These are phyloP conservation scores for Drosophila athabasca DNA, from an alignment of 1,140 invertebrate genomes.

Conservation along the genomic window DNA sequence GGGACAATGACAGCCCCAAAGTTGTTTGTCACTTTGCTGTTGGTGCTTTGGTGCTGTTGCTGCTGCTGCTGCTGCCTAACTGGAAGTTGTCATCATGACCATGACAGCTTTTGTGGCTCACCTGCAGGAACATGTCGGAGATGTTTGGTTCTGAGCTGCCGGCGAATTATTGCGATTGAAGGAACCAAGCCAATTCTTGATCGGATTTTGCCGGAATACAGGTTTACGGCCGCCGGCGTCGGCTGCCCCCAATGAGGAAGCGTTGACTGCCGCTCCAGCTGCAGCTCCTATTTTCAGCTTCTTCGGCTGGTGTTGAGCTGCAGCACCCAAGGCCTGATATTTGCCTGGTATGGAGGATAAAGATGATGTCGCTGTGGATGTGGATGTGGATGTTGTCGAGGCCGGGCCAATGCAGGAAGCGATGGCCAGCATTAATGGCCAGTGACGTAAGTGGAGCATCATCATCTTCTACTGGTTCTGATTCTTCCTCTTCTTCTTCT, in stretches of 20 bases:
- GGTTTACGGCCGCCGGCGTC: conserved; percentile 59
- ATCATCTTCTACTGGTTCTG: conserved; percentile 63
- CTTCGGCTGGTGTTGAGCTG: conserved; percentile 66
- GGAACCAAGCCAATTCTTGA: conserved; percentile 83
- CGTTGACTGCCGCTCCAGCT: conserved; percentile 15
- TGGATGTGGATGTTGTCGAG: conserved; percentile 16
- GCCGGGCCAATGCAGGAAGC: conserved; percentile 68
- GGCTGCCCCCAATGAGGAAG: conserved; percentile 28
- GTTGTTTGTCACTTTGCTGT: conserved; percentile 42
- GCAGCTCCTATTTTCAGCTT: conserved; percentile 59
- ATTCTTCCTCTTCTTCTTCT: too few relatives aligned
- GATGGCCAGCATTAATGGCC: conserved; percentile 72
- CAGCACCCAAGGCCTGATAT: conserved; percentile 75
- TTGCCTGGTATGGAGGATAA: conserved; percentile 75
- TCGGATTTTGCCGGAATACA: conserved; percentile 81
- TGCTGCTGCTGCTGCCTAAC: conserved; percentile 53
- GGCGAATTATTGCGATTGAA: conserved; percentile 82
- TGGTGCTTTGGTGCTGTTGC: conserved; percentile 2
- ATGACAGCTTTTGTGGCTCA: conserved; percentile 59
- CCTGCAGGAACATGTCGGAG: conserved; percentile 80
- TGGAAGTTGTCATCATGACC: conserved; percentile 67
- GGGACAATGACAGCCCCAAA: conserved; percentile 65
- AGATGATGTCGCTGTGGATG: conserved; percentile 30
- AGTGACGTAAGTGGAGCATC: conserved; percentile 80
- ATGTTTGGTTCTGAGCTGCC: conserved; percentile 70